Evolutionary conservation across 2,113 vertebrate species (phyloP), one percentile per base, ranked within the genome.

Genomic region (Carettochelys insculpta): DNA sequence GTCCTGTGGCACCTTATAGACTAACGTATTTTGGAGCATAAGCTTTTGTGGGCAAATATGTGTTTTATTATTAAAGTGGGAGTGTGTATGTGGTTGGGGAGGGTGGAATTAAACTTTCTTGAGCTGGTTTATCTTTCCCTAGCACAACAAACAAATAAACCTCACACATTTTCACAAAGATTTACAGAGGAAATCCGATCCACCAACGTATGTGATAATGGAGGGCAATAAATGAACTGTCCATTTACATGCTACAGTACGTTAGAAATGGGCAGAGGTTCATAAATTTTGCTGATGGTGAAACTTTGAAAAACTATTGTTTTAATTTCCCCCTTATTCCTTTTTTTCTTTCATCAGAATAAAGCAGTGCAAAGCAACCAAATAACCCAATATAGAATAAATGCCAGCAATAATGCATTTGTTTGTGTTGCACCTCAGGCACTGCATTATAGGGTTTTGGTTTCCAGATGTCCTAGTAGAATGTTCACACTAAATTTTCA

Each of bases 361-460:
- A 27, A 75, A 75, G 24, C 71, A 25, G 24, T 45, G 43, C 43
- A 45, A 75, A 45, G 45, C 25, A 56, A 56, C 12, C 13, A 27
- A 75, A 75, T 41, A 75, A 68, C n/a, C 61, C 41, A 75, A 45
- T 5, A 24, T 25, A 73, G 68, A 73, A 22, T 50, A 4, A 29
- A 68, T 14, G 45, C 7, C 47, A 83, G 47, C 17, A 8, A 10
- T 25, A n/a, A 5, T 50, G 12, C 0, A n/a, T n/a, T n/a, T n/a
- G n/a, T n/a, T n/a, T n/a, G n/a, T n/a, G n/a, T n/a, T n/a, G n/a
- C n/a, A n/a, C n/a, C n/a, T n/a, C n/a, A n/a, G n/a, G n/a, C n/a
- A 34, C 1, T 11, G 1, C 8, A 1, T 10, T 11, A 0, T 1
- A 19, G 4, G 34, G 1, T 5, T 13, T 89, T 25, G 19, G 14